Base-by-base conservation (phyloP, 2,888 invertebrate genomes). In the Agrotis exclamationis region DNA sequence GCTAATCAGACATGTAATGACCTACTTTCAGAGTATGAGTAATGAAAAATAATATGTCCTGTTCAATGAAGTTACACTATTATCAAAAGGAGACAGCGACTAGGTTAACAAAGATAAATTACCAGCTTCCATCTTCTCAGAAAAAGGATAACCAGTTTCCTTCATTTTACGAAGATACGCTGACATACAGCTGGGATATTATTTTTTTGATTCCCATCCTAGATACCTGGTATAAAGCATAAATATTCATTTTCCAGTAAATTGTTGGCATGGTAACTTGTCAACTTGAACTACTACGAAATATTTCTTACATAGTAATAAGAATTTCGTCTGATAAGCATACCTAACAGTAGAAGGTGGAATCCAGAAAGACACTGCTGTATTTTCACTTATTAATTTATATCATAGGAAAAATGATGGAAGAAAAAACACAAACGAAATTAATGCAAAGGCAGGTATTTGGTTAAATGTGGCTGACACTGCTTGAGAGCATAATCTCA, bases 131-230 rank as follows among this genome's bases (percentile, higher is more conserved):
- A 28, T n/a, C 39, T 76, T 74, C 62, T 22, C n/a, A 66, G 79
- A 79, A 79, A 1, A 7, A 53, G 6, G 13, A 18, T 11, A 62
- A 79, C 66, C 62, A 39, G 79, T 76, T 66, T 53, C 20, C 65
- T 28, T 62, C 53, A 76, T 53, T 66, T 79, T 33, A n/a, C n/a
- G n/a, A n/a, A 74, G 62, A 47, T 67, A 67, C 51, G 14, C 51
- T 20, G 57, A 20, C 56, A 54, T 62, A 60, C 74, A 76, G 74
- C 58, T 77, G 80, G 11, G 16, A 51, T 22, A 60, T 63, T 56
- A 24, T 58, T 80, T 77, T 76, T 77, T 59, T 51, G 50, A 79
- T 59, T 63, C 20, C 58, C n/a, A 24, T 63, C 45, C 14, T 66
- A 79, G 80, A 74, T 67, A 45, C 50, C 11, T 39, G 67, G 63